Evolutionary conservation across 2,888 invertebrate species (phyloP), one percentile per base, ranked within the genome.

Genomic region (Stratiomys singularior): DNA sequence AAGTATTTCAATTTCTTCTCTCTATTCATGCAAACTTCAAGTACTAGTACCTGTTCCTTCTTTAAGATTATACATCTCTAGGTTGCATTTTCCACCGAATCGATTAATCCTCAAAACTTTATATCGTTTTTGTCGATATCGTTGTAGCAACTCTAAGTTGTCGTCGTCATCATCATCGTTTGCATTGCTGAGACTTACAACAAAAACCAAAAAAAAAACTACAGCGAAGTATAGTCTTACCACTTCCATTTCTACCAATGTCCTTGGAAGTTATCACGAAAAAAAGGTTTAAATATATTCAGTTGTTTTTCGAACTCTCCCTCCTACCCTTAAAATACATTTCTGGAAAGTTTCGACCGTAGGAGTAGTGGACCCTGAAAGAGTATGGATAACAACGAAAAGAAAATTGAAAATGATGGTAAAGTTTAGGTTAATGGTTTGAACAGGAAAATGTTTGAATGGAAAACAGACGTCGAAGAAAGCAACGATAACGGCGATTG

Each of bases 321-420:
- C 9, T 37, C 37, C 37, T 9, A 5, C 37, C 37, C 37, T n/a
- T n/a, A 37, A 37, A 37, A 37, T 37, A 37, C 37, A 37, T 37
- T 37, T 37, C 37, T 9, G 9, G 37, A 37, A 37, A 37, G 37
- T 9, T 37, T 37, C 9, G 3, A 37, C 37, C 9, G 9, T 37
- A 5, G 37, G 9, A 37, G 37, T 37, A 5, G 37, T 37, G 37
- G 9, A 3, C 9, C 37, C 5, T 15, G 7, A 63, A 63, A 25
- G 63, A 15, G 15, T 11, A 27, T 25, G 28, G n/a, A 27, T 13
- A 15, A 27, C 25, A 23, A 23, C 15, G 15, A n/a, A 30, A 44
- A 21, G 69, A 69, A 69, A 69, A 69, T 69, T 69, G 69, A 69
- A 69, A 69, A 69, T 25, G 69, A 46, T 21, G 69, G 47, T 46